Percentiles rank a stretch among this genome's conserved stretches.
Evolutionary conservation across 2,113 vertebrate genomes (phyloP).

Genomic region (Alaudala cheleensis): DNA sequence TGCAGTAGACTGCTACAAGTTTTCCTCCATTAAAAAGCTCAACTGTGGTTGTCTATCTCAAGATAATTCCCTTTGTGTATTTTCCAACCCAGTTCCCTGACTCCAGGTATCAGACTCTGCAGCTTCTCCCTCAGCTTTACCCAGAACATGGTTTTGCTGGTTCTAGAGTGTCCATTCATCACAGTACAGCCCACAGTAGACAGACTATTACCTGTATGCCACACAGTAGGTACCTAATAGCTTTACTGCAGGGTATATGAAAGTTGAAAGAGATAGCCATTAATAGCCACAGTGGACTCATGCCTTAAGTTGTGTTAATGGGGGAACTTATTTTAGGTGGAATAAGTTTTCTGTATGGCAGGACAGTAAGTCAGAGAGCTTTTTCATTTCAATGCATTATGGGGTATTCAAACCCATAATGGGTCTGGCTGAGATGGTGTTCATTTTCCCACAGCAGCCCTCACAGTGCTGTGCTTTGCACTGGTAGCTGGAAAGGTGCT

Average conservation of each 20-base stretch:
- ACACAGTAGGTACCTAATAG: background rate
- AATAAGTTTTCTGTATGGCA: background rate
- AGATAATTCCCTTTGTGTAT: background rate
- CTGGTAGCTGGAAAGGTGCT: background rate
- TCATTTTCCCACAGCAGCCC: background rate
- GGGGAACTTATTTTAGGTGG: background rate
- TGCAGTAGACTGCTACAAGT: background rate
- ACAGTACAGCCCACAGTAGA: background rate
- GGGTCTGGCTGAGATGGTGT: background rate
- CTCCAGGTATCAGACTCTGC: background rate
- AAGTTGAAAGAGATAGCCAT: background rate
- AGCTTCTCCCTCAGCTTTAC: background rate
- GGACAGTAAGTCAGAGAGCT: background rate
- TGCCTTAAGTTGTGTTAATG: background rate
- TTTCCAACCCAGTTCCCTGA: background rate
- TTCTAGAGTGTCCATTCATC: background rate
- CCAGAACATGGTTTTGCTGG: background rate
- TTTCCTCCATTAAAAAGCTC: background rate
- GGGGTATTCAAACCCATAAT: background rate
- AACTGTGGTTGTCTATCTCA: background rate
- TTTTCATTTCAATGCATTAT: background rate
- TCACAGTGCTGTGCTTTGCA: background rate
- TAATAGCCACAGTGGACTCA: background rate
- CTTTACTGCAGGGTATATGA: background rate
- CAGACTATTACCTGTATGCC: background rate